Conservation (phyloP, 2,113 vertebrate species). For the Paedocypris sp. region DNA sequence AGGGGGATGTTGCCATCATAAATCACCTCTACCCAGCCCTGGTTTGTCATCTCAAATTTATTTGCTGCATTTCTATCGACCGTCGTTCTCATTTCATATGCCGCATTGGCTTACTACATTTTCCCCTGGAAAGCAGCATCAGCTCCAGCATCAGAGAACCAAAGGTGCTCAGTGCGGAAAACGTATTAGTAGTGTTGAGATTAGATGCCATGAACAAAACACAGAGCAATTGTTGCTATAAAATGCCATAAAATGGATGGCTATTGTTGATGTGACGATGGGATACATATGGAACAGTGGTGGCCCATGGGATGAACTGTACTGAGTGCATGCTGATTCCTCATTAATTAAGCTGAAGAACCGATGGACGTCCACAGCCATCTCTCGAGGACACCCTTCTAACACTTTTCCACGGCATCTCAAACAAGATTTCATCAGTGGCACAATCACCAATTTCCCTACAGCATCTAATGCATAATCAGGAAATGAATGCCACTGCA, state of each 20-base stretch:
- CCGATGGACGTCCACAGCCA: neutral
- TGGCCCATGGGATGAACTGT: neutral
- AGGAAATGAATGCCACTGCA: slow-evolving; percentile 6
- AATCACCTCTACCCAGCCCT: neutral
- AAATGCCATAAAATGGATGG: neutral
- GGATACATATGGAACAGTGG: neutral
- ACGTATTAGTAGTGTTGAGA: neutral
- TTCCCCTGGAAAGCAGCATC: neutral
- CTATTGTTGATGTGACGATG: neutral
- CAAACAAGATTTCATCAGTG: slow-evolving; percentile 10
- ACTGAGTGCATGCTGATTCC: neutral
- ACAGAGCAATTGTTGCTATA: neutral
- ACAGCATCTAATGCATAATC: slow-evolving; percentile 5
- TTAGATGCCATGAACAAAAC: neutral
- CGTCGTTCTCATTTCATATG: slow-evolving; percentile 2
- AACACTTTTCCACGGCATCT: neutral
- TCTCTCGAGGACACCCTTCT: neutral
- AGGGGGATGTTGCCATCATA: neutral
- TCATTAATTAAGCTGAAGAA: neutral
- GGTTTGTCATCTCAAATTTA: neutral
- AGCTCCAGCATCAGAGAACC: neutral
- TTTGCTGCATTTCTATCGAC: slow-evolving; percentile 1
- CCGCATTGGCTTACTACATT: neutral
- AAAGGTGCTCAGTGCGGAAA: neutral
- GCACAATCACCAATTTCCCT: slow-evolving; percentile 12